phyloP scores from a whole-genome alignment of 1,140 invertebrate species.

The Macrotrachela quadricornifera region DNA sequence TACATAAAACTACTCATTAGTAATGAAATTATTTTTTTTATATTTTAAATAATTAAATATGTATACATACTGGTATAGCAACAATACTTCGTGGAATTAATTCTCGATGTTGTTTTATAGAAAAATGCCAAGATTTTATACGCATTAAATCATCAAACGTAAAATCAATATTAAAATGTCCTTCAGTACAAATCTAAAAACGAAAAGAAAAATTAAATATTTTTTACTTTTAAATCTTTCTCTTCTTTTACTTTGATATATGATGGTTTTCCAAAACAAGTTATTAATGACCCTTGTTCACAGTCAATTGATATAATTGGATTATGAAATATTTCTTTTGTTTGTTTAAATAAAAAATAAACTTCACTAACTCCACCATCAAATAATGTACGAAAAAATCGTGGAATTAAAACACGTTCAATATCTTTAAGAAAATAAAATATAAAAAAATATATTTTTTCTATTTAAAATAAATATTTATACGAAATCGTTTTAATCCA shows the following conservation, averaged over 20 bases:
- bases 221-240: too few relatives aligned
- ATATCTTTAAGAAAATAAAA: background rate
- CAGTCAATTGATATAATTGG: too few relatives aligned
- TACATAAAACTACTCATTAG: too few relatives aligned
- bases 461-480: background rate
- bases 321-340: too few relatives aligned
- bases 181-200: conserved; percentile 81
- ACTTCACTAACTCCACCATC: conserved; percentile 91
- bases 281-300: too few relatives aligned
- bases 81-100: conserved; percentile 49
- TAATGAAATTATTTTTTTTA: too few relatives aligned
- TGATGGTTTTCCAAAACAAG: too few relatives aligned
- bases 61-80: conserved; percentile 26
- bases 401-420: conserved; percentile 82
- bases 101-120: conserved; percentile 71
- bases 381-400: conserved; percentile 95
- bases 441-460: too few relatives aligned
- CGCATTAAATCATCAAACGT: conserved; percentile 73
- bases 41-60: too few relatives aligned
- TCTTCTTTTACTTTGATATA: too few relatives aligned
- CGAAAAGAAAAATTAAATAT: conserved; percentile 52
- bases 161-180: conserved; percentile 82
- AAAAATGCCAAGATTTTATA: conserved; percentile 94
- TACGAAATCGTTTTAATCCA: conserved; percentile 90
- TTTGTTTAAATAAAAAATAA: conserved; percentile 78